Evolutionary conservation across 2,888 invertebrate genomes (phyloP), one percentile per base, ranked within the genome.

Genomic region (Psylliodes chrysocephalus): DNA sequence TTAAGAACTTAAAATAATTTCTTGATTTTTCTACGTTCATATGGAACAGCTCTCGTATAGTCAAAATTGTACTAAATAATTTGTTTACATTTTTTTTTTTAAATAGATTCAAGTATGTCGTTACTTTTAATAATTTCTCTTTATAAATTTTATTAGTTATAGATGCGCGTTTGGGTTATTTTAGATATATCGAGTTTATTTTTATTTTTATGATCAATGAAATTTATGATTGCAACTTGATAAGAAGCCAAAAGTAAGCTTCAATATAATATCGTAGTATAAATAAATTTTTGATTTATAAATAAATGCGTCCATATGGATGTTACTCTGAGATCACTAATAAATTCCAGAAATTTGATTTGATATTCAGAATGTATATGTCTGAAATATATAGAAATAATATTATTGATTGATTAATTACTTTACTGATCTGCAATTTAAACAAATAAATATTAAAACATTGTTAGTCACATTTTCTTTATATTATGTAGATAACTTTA

Each of bases 401-500:
- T n/a, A n/a, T n/a, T n/a, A n/a, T n/a, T n/a, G n/a, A n/a, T n/a
- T n/a, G n/a, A n/a, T n/a, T n/a, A n/a, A n/a, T n/a, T n/a, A n/a
- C n/a, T n/a, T n/a, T n/a, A n/a, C n/a, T n/a, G n/a, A n/a, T n/a
- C n/a, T n/a, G n/a, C n/a, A n/a, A n/a, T n/a, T n/a, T n/a, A n/a
- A n/a, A n/a, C n/a, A n/a, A n/a, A n/a, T n/a, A n/a, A n/a, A 5
- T 25, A n/a, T 15, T 35, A 18, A n/a, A 46, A 56, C 18, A 25
- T 47, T 42, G n/a, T 55, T 59, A 59, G 59, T 59, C 59, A 59
- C 59, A 51, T 40, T 59, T 51, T 40, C 7, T 19, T 6, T 44
- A n/a, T 14, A 35, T 51, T 22, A 28, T 59, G 40, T 49, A 59
- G 49, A 49, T 51, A 59, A 59, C 40, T 59, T 56, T 59, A 59